A percentile compares a stretch with the other conserved stretches of the same genome.
phyloP scores from a whole-genome alignment of 1,140 invertebrate species.

The Aphelenchoides fujianensis region DNA sequence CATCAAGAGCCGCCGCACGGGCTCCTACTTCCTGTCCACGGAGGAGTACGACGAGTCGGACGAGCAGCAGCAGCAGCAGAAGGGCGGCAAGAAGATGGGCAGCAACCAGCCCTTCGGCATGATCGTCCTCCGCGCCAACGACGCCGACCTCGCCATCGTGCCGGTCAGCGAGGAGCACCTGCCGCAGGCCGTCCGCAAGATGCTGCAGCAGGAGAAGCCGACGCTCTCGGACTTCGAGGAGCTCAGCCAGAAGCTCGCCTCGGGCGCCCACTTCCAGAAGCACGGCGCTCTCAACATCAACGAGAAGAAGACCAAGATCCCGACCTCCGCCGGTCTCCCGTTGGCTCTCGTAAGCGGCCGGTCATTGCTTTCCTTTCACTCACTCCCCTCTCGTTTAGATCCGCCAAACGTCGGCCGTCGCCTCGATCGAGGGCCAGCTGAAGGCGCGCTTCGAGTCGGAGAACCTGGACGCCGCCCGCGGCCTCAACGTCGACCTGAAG shows the following conservation, averaged over 20 bases:
- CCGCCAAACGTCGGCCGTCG: neutral
- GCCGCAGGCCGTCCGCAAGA: conserved; percentile 22
- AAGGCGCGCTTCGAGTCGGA: conserved; percentile 4
- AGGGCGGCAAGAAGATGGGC: conserved; percentile 8
- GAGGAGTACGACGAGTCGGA: neutral
- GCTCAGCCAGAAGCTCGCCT: neutral
- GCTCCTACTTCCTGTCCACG: conserved; percentile 15
- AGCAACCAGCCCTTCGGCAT: conserved; percentile 42
- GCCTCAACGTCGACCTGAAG: conserved; percentile 9
- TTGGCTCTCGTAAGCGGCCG: conserved; percentile 17
- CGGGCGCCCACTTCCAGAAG: neutral
- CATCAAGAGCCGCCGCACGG: conserved; percentile 36
- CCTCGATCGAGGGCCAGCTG: conserved; percentile 4
- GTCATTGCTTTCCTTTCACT: no score
- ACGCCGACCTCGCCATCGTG: conserved; percentile 40
- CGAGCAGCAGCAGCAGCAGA: neutral
- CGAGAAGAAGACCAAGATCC: conserved; percentile 41
- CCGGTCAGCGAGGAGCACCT: conserved; percentile 33
- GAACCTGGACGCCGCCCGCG: neutral
- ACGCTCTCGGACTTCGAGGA: neutral
- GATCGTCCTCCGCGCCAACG: conserved; percentile 31
- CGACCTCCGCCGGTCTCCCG: conserved; percentile 34
- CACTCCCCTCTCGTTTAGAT: neutral
- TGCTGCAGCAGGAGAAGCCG: conserved; percentile 25
- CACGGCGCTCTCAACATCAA: conserved; percentile 23